Base-by-base conservation (phyloP, 2,888 invertebrate species). In the Aspidiotus destructor region DNA sequence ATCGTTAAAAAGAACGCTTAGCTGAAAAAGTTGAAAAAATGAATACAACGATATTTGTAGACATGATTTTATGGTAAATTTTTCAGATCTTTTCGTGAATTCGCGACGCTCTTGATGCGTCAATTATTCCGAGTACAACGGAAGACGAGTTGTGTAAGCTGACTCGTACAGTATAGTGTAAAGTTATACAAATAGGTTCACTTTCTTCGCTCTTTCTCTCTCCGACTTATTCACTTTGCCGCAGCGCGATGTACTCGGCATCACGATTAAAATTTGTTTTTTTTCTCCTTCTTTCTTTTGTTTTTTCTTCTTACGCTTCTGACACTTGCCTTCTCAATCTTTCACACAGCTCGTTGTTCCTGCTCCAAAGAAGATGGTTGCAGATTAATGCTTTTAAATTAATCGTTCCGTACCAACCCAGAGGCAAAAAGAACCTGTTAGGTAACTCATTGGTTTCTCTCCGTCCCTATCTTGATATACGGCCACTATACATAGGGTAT, bases 241-340 rank as follows among this genome's bases (percentile, higher is more conserved):
- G 28, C 28, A 48, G 6, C 48, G 6, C 48, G n/a, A 48, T 48
- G 2, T 48, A 13, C n/a, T 3, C n/a, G 48, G 48, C 1, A 11
- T 48, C 11, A 11, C 48, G 10, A n/a, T 48, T 11, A 48, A 48
- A 11, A n/a, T n/a, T n/a, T n/a, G n/a, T 17, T 55, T 55, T 15
- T 55, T 55, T 15, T 55, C 5, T 55, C 55, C n/a, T 17, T 15
- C 16, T 11, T n/a, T 17, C 17, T 55, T 55, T 17, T 55, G 13
- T 52, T n/a, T n/a, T 52, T 52, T 52, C 52, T 52, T 52, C 52
- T 52, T n/a, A n/a, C n/a, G 52, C 52, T 52, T n/a, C 13, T 52
- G 11, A 13, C 52, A 52, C n/a, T n/a, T 52, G 13, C n/a, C 52
- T 52, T n/a, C n/a, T 52, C n/a, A 13, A 13, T 52, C 52, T 52